Evolutionary conservation across 2,113 vertebrate species (phyloP), one percentile per base, ranked within the genome.

Genomic region (Myocastor coypus): DNA sequence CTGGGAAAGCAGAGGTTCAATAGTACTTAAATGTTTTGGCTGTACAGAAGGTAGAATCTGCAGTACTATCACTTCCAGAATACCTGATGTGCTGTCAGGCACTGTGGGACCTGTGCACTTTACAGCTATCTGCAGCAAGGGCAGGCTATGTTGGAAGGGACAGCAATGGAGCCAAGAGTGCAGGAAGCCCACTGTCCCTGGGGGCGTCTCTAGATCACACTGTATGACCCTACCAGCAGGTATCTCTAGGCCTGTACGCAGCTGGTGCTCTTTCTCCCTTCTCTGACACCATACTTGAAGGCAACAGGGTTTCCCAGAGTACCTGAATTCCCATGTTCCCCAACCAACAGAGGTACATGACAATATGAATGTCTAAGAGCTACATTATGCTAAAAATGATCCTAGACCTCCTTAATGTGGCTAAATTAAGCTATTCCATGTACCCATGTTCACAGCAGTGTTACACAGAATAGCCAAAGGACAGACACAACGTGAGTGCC

Each of bases 11-110:
- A 97, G 95, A 98, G 85, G 92, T 98, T 98, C 98, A 98, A 98
- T 98, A 96, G 92, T 96, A 97, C 98, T 98, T 98, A 98, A 98
- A 98, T 98, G 98, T 98, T 98, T 97, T 97, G 97, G 97, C 97
- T 98, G 83, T 87, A 96, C 7, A 96, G 95, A 98, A 98, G 73
- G 80, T 63, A 90, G 97, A 97, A 98, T 98, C 94, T 97, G 93
- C 59, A 63, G 95, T 94, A 97, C 98, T 97, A 98, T 97, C 96
- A 32, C 95, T 97, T 97, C 95, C 66, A 68, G 95, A 96, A 97
- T 97, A 85, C 92, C 96, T 90, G 95, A 94, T 95, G 69, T 0
- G 0, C 22, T 16, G 20, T 61, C 94, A 96, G 96, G 83, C 92
- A 63, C 82, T 0, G 0, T 22, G 75, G 95, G 64, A 42, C 87